phyloP scores from a whole-genome alignment of 2,797 vertebrate species.

The Typhlichthys eigenmanni region DNA sequence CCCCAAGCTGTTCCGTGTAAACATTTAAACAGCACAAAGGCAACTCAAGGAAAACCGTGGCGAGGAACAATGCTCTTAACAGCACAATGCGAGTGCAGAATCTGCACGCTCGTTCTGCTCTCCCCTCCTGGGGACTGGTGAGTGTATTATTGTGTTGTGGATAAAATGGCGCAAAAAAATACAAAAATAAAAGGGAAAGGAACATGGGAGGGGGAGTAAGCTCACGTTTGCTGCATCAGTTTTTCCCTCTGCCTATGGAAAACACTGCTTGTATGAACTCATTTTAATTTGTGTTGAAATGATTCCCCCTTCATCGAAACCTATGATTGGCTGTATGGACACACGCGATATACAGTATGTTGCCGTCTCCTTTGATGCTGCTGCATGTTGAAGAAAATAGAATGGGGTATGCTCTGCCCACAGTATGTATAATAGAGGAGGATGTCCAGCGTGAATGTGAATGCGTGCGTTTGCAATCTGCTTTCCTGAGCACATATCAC shows the following conservation, averaged over 20 bases:
- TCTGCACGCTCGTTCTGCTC: conserved; percentile 70
- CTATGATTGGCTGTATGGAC: conserved; percentile 23
- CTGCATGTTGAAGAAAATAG: conserved; percentile 8
- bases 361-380: conserved; percentile 16
- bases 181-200: conserved; percentile 62
- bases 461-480: not conserved
- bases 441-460: not conserved
- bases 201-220: conserved; percentile 37
- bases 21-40: conserved; percentile 81
- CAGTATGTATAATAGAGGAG: conserved; percentile 5
- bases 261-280: conserved; percentile 24
- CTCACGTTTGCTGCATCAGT: conserved; percentile 17
- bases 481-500: not conserved
- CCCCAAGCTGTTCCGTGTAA: conserved; percentile 79
- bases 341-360: not conserved
- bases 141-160: conserved; percentile 80
- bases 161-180: conserved; percentile 70
- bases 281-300: too few relatives aligned
- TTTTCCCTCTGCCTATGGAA: conserved; percentile 36
- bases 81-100: conserved; percentile 68
- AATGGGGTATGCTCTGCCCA: not conserved
- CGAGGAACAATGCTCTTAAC: conserved; percentile 75
- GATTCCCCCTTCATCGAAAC: not conserved
- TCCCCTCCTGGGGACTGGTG: conserved; percentile 73
- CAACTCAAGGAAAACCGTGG: conserved; percentile 70